These are phyloP conservation scores for Garrulus glandarius DNA, from an alignment of 2,797 vertebrate species.

Conservation along the genomic window DNA sequence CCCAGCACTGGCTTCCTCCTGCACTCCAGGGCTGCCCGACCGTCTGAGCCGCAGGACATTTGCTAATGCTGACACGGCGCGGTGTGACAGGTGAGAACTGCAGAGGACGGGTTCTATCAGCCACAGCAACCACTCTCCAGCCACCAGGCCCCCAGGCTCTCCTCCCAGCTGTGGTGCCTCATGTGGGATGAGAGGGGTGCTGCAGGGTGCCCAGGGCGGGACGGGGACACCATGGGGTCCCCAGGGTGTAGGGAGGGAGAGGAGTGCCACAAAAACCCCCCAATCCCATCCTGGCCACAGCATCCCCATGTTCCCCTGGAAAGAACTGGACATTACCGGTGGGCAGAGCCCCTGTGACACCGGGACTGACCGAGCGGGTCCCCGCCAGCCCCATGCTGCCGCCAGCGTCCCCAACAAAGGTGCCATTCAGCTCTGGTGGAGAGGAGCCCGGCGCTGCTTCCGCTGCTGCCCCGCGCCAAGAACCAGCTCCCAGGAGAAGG, in stretches of 20 bases:
- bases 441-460: conserved; percentile 36
- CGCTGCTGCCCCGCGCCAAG: neutral
- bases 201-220: too few relatives aligned
- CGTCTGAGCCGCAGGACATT: neutral
- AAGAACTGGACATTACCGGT: neutral
- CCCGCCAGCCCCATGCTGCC: neutral
- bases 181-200: neutral
- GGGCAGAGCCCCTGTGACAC: neutral
- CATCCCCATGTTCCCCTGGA: rapidly evolving
- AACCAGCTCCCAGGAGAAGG: conserved; percentile 23
- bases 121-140: rapidly evolving
- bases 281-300: neutral
- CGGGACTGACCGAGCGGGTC: neutral
- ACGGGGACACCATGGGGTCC: neutral
- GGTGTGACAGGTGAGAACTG: neutral
- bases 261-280: neutral
- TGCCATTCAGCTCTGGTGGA: conserved; percentile 25
- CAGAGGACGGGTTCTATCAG: rapidly evolving
- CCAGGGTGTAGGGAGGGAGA: too few relatives aligned
- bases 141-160: neutral
- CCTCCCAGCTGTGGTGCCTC: rapidly evolving
- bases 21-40: rapidly evolving
- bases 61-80: neutral
- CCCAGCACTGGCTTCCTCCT: neutral
- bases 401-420: conserved; percentile 53